phyloP scores from a whole-genome alignment of 2,113 vertebrate species.

The Paedocypris sp. region DNA sequence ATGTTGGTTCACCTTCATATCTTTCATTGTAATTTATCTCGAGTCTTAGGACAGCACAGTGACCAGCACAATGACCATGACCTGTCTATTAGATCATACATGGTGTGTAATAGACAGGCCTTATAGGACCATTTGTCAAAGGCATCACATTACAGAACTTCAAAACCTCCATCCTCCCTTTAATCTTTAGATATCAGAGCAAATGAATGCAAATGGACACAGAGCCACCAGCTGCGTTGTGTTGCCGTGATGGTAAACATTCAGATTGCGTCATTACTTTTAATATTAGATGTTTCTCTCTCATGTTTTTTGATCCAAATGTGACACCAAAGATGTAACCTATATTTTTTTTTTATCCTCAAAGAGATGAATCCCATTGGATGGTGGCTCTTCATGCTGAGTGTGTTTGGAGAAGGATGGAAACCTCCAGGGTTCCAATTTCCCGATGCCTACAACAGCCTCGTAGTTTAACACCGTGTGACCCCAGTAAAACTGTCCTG shows the following conservation, averaged over 20 bases:
- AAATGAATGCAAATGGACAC: slow-evolving; percentile 4
- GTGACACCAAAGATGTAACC: not conserved
- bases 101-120: not conserved
- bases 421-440: not conserved
- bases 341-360: not conserved
- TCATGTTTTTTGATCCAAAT: slow-evolving; percentile 8
- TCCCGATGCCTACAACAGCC: not conserved
- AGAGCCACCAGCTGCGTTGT: not conserved
- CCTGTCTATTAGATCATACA: slow-evolving; percentile 7
- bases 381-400: not conserved
- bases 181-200: slow-evolving; percentile 22
- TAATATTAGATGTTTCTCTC: not conserved
- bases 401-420: not conserved
- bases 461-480: slow-evolving; percentile 1
- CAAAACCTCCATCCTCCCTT: slow-evolving; percentile 25
- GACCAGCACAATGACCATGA: not conserved
- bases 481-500: slow-evolving; percentile 22
- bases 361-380: not conserved
- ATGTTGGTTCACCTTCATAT: too few relatives aligned
- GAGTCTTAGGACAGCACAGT: too few relatives aligned
- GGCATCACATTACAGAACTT: slow-evolving; percentile 23
- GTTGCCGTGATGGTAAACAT: slow-evolving; percentile 5
- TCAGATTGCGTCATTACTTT: not conserved
- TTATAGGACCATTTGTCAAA: slow-evolving; percentile 24
- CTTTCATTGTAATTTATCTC: too few relatives aligned